Evolutionary conservation across 1,140 invertebrate genomes (phyloP).

Genomic region (Drosophila saltans): DNA sequence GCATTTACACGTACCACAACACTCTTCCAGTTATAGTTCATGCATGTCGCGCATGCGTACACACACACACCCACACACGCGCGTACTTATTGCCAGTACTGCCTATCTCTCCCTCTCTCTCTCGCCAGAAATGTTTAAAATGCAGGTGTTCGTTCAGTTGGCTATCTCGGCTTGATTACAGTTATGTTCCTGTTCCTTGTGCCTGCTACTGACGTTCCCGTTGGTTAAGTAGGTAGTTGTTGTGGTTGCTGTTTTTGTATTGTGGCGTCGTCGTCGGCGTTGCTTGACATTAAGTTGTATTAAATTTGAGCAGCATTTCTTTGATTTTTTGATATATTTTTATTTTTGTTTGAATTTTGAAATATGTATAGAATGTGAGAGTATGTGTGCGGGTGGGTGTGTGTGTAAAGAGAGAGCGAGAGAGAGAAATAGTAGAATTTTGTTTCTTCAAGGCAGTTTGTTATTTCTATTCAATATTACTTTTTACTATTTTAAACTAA

Average conservation of each 20-base stretch:
- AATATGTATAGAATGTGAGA: conserved; percentile 23
- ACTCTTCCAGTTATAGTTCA: conserved; percentile 51
- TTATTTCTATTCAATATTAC: conserved; percentile 12
- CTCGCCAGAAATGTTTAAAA: background rate
- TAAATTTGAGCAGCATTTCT: conserved; percentile 68
- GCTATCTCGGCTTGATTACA: conserved; percentile 44
- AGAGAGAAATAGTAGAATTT: conserved; percentile 16
- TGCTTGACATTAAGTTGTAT: conserved; percentile 66
- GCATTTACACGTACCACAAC: conserved; percentile 32
- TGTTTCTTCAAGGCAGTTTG: conserved; percentile 10
- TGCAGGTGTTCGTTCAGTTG: background rate
- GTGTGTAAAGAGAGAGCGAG: conserved; percentile 37
- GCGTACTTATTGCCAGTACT: background rate
- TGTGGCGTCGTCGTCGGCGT: conserved; percentile 19
- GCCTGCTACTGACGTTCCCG: conserved; percentile 29
- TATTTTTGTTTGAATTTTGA: conserved; percentile 27
- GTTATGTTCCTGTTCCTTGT: conserved; percentile 39
- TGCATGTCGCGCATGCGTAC: conserved; percentile 69
- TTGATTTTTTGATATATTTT: conserved; percentile 38
- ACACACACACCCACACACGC: conserved; percentile 43
- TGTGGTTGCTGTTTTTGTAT: conserved; percentile 20
- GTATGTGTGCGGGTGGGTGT: conserved; percentile 31
- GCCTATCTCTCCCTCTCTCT: background rate
- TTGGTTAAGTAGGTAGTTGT: conserved; percentile 4
- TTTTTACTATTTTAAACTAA: conserved; percentile 65